Percentiles rank a stretch among this genome's conserved stretches.
phyloP scores from a whole-genome alignment of 2,888 invertebrate genomes.

The Pyrgus malvae region DNA sequence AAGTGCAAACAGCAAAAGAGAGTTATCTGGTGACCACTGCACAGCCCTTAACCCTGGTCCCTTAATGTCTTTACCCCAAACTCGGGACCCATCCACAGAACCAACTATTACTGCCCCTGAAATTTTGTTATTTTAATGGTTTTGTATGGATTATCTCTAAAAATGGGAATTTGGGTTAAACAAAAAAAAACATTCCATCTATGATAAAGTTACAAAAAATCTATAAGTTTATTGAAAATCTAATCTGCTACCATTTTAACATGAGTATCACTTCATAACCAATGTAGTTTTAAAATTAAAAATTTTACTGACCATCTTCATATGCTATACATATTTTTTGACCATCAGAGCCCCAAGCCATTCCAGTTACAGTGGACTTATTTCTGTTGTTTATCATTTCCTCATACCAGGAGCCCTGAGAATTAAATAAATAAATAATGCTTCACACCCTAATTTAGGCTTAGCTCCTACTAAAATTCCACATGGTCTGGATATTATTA shows the following conservation, averaged over 20 bases:
- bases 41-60: slow-evolving; percentile 90
- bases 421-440: slow-evolving; percentile 17
- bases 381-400: slow-evolving; percentile 99
- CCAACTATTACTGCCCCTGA: slow-evolving; percentile 95
- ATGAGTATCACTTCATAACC: too few relatives aligned
- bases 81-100: slow-evolving; percentile 97
- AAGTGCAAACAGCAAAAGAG: slow-evolving; percentile 93
- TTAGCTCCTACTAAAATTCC: too few relatives aligned
- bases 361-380: slow-evolving; percentile 96
- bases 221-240: too few relatives aligned
- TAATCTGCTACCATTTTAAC: too few relatives aligned
- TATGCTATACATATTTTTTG: slow-evolving; percentile 99
- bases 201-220: too few relatives aligned
- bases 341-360: slow-evolving; percentile 99
- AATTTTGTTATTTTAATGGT: slow-evolving; percentile 24
- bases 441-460: too few relatives aligned
- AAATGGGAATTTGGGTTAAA: too few relatives aligned
- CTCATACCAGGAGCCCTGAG: slow-evolving; percentile 96
- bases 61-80: slow-evolving; percentile 99
- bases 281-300: too few relatives aligned
- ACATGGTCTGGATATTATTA: too few relatives aligned
- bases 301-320: slow-evolving; percentile 89
- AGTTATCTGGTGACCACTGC: slow-evolving; percentile 98
- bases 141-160: too few relatives aligned
- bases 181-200: neutral